Evolutionary conservation across 2,888 invertebrate genomes (phyloP), one percentile per base, ranked within the genome.

Genomic region (Limnephilus marmoratus): DNA sequence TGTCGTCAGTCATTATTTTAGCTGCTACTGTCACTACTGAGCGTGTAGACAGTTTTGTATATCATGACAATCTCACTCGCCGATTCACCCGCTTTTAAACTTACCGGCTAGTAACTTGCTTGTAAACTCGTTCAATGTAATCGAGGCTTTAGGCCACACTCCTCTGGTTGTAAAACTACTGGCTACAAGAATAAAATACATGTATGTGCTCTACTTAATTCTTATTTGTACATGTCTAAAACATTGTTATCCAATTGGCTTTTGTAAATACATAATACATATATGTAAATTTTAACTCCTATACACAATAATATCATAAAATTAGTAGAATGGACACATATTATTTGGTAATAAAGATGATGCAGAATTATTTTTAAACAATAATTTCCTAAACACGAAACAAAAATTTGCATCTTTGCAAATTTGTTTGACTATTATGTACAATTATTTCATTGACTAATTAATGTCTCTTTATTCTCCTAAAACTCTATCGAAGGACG

Each of bases 401-500:
- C 31, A 7, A 24, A 68, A 9, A n/a, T 68, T 68, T 24, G 24
- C 68, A n/a, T 68, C 2, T 68, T 7, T 68, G 24, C 68, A 68
- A n/a, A 68, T n/a, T 68, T 24, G 68, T n/a, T 53, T 68, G 68
- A 68, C 68, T n/a, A 68, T n/a, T 68, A 68, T 68, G 9, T 68
- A 68, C 68, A 68, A 53, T 68, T n/a, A n/a, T 68, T 68, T 68
- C 68, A 68, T 68, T 68, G 24, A 68, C 68, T 68, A 68, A 68
- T 68, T 68, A 24, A 24, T 24, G 68, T 68, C 24, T 68, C 68
- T 68, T 18, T 83, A 41, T 45, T 49, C n/a, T 85, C 41, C 41
- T 86, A 86, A 45, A 86, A 41, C 86, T 86, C n/a, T 41, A 86
- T n/a, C 45, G 45, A 89, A 89, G 88, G 88, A 89, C 88, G 81